phyloP scores from a whole-genome alignment of 1,140 invertebrate species.

The Cataglyphis hispanica region DNA sequence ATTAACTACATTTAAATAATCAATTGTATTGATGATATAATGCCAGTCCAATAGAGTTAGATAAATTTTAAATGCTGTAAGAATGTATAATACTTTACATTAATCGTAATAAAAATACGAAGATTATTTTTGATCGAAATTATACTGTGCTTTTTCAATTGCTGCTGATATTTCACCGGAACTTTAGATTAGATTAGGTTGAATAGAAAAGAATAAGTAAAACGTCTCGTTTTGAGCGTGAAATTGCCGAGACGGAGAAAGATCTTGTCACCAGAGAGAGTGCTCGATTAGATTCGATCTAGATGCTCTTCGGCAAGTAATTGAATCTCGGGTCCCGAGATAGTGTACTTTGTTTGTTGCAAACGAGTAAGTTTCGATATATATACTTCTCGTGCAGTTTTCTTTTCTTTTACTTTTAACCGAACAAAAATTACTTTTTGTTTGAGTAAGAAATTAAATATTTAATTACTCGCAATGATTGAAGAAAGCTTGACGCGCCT shows the following conservation, averaged over 20 bases:
- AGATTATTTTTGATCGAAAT: not conserved
- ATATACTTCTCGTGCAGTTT: not conserved
- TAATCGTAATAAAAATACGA: not conserved
- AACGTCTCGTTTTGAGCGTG: not conserved
- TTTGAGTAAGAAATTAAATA: not conserved
- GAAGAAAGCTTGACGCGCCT: not conserved
- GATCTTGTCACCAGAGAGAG: not conserved
- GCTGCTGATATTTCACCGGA: not conserved
- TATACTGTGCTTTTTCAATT: not conserved
- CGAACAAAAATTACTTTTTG: not conserved
- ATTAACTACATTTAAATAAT: conserved; percentile 30
- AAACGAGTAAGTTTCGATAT: conserved; percentile 17
- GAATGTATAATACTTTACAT: not conserved
- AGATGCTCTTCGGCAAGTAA: conserved; percentile 16
- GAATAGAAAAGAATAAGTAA: not conserved
- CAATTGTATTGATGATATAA: not conserved
- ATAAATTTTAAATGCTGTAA: not conserved
- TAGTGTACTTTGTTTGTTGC: not conserved
- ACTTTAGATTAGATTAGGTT: not conserved
- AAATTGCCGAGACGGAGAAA: not conserved
- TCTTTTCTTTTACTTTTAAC: not conserved
- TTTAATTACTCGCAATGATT: not conserved
- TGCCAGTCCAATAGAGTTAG: not conserved
- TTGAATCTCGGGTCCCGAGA: conserved; percentile 34
- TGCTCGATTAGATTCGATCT: conserved; percentile 23